phyloP scores from a whole-genome alignment of 2,797 vertebrate species.

The Cuniculus paca region DNA sequence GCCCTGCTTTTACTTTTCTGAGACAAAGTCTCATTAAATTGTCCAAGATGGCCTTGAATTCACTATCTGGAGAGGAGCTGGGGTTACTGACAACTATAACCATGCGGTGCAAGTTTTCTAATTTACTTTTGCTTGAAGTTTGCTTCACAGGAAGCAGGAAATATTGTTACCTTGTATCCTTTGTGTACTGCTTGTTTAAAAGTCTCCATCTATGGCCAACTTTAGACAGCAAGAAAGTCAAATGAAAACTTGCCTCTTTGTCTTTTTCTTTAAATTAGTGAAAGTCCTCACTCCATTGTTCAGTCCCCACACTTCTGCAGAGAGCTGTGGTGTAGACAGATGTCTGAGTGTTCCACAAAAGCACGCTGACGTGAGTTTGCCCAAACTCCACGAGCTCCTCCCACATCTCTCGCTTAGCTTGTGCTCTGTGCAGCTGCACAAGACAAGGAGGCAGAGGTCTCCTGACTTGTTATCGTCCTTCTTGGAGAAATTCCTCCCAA shows the following conservation, averaged over 20 bases:
- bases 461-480: no score
- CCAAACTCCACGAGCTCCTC: rapidly evolving
- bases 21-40: background rate
- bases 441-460: rapidly evolving
- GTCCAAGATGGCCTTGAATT: background rate
- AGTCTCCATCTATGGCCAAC: background rate
- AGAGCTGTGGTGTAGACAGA: rapidly evolving
- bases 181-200: background rate
- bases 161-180: background rate
- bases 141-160: no score
- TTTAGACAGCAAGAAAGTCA: background rate
- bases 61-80: background rate
- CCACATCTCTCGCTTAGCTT: no score
- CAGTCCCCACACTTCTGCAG: no score
- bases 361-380: rapidly evolving
- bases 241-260: background rate
- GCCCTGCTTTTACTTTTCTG: background rate
- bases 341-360: background rate
- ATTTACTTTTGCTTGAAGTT: background rate
- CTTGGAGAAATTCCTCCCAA: background rate
- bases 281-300: background rate
- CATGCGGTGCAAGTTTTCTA: background rate
- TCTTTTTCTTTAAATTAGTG: background rate
- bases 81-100: background rate
- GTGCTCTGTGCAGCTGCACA: background rate